phyloP scores from a whole-genome alignment of 2,113 vertebrate genomes.

The Saimiri boliviensis region DNA sequence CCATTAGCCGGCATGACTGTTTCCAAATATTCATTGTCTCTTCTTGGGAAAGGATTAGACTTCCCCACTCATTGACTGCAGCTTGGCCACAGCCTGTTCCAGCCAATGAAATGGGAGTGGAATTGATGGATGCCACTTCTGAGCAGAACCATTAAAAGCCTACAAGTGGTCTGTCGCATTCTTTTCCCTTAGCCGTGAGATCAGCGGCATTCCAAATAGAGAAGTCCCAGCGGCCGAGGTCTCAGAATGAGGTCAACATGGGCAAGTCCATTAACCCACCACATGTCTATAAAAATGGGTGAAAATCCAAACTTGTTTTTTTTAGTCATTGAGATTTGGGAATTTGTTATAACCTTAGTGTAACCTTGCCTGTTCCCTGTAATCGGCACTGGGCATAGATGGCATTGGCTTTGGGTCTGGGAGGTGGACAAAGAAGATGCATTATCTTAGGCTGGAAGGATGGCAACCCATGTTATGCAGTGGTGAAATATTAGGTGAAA shows the following conservation, averaged over 20 bases:
- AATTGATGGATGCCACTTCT: not conserved
- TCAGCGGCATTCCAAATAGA: not conserved
- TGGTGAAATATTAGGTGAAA: not conserved
- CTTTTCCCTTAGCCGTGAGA: not conserved
- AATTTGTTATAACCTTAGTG: not conserved
- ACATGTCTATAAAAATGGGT: no score
- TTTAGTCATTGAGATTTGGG: not conserved
- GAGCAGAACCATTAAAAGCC: not conserved
- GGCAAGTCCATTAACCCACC: not conserved
- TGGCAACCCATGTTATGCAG: not conserved
- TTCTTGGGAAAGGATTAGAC: not conserved
- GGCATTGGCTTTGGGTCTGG: not conserved
- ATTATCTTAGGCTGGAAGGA: not conserved
- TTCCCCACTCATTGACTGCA: not conserved
- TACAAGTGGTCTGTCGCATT: fast-evolving
- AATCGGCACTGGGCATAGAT: not conserved
- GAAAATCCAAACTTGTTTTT: not conserved
- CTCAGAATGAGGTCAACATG: not conserved
- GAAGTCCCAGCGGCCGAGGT: not conserved
- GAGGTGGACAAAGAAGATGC: not conserved
- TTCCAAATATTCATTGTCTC: not conserved
- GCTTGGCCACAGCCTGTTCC: not conserved
- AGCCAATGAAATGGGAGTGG: not conserved
- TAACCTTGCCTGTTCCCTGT: not conserved
- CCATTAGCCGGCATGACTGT: not conserved